Evolutionary conservation across 2,888 invertebrate genomes (phyloP).

Genomic region (Ariolimax columbianus): DNA sequence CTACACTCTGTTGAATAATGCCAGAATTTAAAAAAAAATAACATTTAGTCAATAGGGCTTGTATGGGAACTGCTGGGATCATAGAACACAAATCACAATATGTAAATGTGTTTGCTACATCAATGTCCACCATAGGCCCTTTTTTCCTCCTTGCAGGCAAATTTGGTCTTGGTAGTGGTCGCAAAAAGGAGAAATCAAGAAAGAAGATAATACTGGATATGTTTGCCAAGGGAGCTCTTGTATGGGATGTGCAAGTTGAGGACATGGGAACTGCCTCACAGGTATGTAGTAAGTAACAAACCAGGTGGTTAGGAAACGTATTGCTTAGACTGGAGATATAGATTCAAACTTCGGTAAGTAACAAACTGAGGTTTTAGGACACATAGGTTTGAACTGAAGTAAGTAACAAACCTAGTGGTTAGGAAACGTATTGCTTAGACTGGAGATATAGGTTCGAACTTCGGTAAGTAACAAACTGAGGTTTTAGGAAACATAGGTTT

Average conservation of each 20-base stretch:
- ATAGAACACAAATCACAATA: not conserved
- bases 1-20: no score
- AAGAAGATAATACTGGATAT: constrained; percentile 87
- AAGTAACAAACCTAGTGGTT: no score
- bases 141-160: constrained; percentile 81
- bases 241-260: constrained; percentile 80
- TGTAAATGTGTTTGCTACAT: not conserved
- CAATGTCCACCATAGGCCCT: not conserved
- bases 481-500: no score
- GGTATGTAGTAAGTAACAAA: no score
- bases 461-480: no score
- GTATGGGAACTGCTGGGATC: not conserved
- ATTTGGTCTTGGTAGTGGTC: constrained; percentile 85
- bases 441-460: no score
- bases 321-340: no score
- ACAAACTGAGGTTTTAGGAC: no score
- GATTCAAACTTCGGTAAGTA: no score
- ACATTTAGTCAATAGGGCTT: not conserved
- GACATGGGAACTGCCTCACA: constrained; percentile 73
- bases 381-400: no score
- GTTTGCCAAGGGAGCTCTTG: constrained; percentile 79
- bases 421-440: no score
- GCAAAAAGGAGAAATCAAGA: constrained; percentile 88
- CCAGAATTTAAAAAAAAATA: not conserved
- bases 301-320: no score